These are phyloP conservation scores for Microchrysa polita DNA, from an alignment of 2,888 invertebrate genomes.

Conservation along the genomic window DNA sequence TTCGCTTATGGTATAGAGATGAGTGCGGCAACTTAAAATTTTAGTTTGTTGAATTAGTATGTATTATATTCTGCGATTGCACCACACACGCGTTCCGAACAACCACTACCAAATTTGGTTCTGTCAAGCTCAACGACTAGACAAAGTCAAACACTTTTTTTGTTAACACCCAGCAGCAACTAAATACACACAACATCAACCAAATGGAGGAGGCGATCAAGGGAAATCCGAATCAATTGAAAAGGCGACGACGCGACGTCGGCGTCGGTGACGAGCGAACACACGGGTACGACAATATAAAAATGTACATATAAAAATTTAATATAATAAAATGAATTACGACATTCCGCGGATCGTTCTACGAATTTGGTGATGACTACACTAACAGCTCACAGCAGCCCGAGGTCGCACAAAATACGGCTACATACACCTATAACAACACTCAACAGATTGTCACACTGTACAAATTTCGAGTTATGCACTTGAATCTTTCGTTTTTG, in stretches of 20 bases:
- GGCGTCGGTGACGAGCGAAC: not conserved
- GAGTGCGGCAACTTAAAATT: too few species aligned
- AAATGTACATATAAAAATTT: too few species aligned
- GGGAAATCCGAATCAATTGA: conserved; percentile 18
- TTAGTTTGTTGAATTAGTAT: too few species aligned
- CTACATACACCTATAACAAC: not conserved
- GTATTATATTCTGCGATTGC: conserved; percentile 6
- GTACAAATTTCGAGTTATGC: conserved; percentile 20
- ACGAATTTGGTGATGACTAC: conserved; percentile 41
- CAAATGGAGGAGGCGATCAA: not conserved
- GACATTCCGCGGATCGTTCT: conserved; percentile 36
- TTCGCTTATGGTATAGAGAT: too few species aligned
- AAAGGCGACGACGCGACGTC: too few species aligned
- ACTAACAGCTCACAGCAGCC: too few species aligned
- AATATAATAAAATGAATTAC: conserved; percentile 18
- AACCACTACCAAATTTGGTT: conserved; percentile 32
- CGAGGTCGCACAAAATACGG: not conserved
- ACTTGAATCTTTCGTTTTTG: conserved; percentile 34
- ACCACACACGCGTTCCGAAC: conserved; percentile 11
- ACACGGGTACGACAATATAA: conserved; percentile 11
- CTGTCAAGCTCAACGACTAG: conserved; percentile 18
- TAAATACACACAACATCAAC: too few species aligned
- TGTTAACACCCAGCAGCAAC: too few species aligned
- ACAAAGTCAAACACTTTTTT: not conserved
- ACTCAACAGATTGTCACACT: too few species aligned